phyloP scores from a whole-genome alignment of 1,140 invertebrate species.

The Penaeus indicus region DNA sequence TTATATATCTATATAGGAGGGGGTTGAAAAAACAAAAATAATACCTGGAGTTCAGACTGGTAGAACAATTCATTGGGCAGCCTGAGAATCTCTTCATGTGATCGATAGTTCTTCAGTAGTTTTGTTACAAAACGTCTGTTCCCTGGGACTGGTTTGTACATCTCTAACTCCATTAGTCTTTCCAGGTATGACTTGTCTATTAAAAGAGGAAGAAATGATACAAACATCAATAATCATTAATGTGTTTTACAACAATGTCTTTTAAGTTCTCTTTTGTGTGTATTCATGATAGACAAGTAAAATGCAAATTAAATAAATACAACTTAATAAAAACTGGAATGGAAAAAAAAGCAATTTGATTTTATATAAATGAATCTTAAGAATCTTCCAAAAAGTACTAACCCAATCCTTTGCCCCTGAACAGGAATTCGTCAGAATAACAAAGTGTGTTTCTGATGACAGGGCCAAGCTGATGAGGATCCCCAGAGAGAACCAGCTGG shows the following conservation, averaged over 20 bases:
- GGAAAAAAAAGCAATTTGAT: no score
- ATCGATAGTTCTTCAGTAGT: constrained; percentile 76
- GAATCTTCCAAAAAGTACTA: background rate
- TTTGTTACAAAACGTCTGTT: constrained; percentile 70
- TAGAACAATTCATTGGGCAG: constrained; percentile 88
- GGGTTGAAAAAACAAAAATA: no score
- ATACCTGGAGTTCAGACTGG: constrained; percentile 77
- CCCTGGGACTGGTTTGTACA: constrained; percentile 35
- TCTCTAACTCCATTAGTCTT: constrained; percentile 34
- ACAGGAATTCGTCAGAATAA: constrained; percentile 24
- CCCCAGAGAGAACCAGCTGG: constrained; percentile 88
- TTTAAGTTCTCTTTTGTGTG: no score
- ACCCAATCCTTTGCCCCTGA: constrained; percentile 40
- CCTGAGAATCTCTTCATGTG: constrained; percentile 81
- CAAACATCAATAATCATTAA: background rate
- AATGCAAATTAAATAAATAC: no score
- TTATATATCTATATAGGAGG: no score
- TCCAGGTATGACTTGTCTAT: constrained; percentile 57
- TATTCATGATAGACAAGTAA: no score
- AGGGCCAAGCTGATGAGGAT: constrained; percentile 92
- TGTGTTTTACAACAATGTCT: no score
- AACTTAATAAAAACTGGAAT: no score
- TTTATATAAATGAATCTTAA: no score
- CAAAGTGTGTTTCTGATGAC: constrained; percentile 77
- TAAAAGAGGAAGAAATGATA: background rate